Evolutionary conservation across 64 coral and sea anemone species (phyloP).

Genomic region (Actinia equina): DNA sequence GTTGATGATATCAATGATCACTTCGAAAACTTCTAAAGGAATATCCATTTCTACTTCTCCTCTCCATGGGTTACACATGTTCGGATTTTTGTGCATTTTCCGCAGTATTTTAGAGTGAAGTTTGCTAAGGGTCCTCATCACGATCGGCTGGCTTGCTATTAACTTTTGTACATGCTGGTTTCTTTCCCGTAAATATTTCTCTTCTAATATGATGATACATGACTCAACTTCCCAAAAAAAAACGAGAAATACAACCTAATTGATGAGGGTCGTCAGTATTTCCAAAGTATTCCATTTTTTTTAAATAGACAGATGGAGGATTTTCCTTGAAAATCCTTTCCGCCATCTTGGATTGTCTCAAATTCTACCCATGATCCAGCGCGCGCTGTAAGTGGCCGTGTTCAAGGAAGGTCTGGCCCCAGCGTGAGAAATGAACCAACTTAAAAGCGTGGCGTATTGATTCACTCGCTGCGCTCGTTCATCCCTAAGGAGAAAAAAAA

Average conservation of each 20-base stretch:
- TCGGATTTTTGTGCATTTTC: conserved; percentile 2
- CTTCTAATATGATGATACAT: neutral
- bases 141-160: conserved; percentile 2
- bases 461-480: too few species aligned
- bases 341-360: conserved; percentile 32
- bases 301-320: neutral
- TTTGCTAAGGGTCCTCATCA: conserved; percentile 10
- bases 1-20: conserved; percentile 18
- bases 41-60: neutral
- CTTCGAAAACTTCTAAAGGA: neutral
- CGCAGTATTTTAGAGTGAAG: neutral
- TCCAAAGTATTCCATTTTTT: conserved; percentile 12
- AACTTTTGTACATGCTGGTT: neutral
- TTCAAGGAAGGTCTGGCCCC: neutral
- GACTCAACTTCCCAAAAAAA: neutral
- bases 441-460: too few species aligned
- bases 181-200: conserved; percentile 6
- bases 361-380: neutral
- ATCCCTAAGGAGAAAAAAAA: too few species aligned
- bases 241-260: neutral
- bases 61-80: conserved; percentile 9
- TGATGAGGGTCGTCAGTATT: neutral
- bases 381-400: neutral
- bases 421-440: too few species aligned
- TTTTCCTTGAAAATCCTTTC: neutral